phyloP scores from a whole-genome alignment of 2,888 invertebrate species.

The Stenolophus ochropezus region DNA sequence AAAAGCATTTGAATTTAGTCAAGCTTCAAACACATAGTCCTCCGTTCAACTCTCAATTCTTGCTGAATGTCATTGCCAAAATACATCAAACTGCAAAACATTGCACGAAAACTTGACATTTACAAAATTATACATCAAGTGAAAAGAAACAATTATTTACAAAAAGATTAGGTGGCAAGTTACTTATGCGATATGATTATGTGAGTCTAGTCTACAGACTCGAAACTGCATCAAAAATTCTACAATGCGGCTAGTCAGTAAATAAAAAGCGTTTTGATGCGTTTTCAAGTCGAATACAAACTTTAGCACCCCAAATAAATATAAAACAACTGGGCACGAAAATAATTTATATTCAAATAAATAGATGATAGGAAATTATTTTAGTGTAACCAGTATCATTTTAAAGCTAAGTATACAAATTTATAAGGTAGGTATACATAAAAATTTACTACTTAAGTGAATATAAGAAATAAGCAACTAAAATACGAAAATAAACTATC shows the following conservation, averaged over 20 bases:
- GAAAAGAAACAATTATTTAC: constrained; percentile 41
- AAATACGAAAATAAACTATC: constrained; percentile 30
- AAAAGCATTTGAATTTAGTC: constrained; percentile 52
- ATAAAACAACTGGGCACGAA: constrained; percentile 9
- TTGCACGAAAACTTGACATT: constrained; percentile 41
- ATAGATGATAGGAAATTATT: constrained; percentile 32
- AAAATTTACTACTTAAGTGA: background rate
- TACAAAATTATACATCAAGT: constrained; percentile 39
- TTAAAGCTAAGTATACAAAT: constrained; percentile 25
- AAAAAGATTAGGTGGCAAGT: constrained; percentile 43
- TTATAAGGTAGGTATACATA: constrained; percentile 14
- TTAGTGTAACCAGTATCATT: constrained; percentile 2
- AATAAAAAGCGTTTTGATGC: background rate
- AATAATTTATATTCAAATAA: constrained; percentile 38
- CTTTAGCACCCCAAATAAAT: constrained; percentile 35
- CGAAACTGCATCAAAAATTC: constrained; percentile 13
- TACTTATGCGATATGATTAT: constrained; percentile 3
- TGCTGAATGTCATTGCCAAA: constrained; percentile 51
- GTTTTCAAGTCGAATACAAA: background rate
- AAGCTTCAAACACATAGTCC: constrained; percentile 51
- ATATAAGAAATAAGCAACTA: constrained; percentile 32
- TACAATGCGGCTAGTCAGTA: background rate
- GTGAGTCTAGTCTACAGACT: constrained; percentile 19
- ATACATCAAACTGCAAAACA: constrained; percentile 43
- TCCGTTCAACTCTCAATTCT: constrained; percentile 30